phyloP scores from a whole-genome alignment of 2,797 vertebrate species.

The Pantherophis alleghaniensis region DNA sequence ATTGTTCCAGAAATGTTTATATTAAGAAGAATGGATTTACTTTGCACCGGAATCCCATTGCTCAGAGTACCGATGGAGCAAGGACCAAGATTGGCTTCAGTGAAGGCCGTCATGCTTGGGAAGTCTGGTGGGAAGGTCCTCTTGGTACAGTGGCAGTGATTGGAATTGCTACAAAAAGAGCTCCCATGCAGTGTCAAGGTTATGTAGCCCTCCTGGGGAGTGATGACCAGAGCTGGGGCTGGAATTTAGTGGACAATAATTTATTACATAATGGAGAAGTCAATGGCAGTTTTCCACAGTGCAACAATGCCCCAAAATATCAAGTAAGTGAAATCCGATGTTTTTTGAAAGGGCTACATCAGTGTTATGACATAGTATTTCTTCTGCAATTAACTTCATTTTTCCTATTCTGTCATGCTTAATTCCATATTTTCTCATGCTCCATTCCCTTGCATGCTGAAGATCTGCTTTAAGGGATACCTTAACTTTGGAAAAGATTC shows the following conservation, averaged over 20 bases:
- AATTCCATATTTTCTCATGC: not conserved
- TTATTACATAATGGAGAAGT: slow-evolving; percentile 98
- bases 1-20: slow-evolving; percentile 98
- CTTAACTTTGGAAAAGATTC: not conserved
- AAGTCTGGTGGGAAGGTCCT: slow-evolving; percentile 99
- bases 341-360: not conserved
- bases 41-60: slow-evolving; percentile 96
- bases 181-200: slow-evolving; percentile 97
- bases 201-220: slow-evolving; percentile 96
- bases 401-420: not conserved
- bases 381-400: not conserved
- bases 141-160: slow-evolving; percentile 97
- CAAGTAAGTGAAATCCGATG: slow-evolving; percentile 77
- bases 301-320: slow-evolving; percentile 98
- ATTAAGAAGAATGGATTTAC: slow-evolving; percentile 99
- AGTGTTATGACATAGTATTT: not conserved
- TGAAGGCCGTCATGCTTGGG: slow-evolving; percentile 97
- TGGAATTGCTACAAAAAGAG: slow-evolving; percentile 94
- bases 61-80: slow-evolving; percentile 97
- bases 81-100: slow-evolving; percentile 96
- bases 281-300: slow-evolving; percentile 96
- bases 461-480: not conserved
- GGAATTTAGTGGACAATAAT: slow-evolving; percentile 99
- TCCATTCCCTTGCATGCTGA: not conserved
- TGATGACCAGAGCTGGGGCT: slow-evolving; percentile 99